Evolutionary conservation across 1,140 invertebrate genomes (phyloP).

Genomic region (Nephila pilipes): DNA sequence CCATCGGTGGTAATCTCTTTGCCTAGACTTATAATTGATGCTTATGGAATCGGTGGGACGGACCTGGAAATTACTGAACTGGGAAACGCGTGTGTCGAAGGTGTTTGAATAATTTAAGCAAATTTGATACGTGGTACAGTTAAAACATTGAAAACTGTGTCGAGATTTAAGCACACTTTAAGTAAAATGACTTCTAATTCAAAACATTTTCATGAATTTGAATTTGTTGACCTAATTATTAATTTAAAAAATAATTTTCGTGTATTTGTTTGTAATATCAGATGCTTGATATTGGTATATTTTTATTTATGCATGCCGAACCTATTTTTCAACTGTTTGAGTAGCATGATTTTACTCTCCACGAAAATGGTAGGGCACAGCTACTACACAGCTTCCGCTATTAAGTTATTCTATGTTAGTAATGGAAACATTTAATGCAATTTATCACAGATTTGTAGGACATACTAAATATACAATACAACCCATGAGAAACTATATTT

Average conservation of each 20-base stretch:
- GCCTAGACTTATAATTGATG: not conserved
- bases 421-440: too few species aligned
- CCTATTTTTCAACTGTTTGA: too few species aligned
- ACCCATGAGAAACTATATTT: too few species aligned
- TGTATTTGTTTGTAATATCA: not conserved
- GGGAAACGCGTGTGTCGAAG: not conserved
- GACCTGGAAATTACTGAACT: not conserved
- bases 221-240: not conserved
- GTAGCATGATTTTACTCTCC: too few species aligned
- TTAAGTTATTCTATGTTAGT: too few species aligned
- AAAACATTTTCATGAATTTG: not conserved
- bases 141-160: not conserved
- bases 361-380: too few species aligned
- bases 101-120: not conserved
- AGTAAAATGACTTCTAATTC: not conserved
- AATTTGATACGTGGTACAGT: not conserved
- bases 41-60: not conserved
- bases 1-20: not conserved
- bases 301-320: too few species aligned
- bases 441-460: too few species aligned
- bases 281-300: too few species aligned
- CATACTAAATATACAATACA: too few species aligned
- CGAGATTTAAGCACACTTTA: not conserved
- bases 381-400: too few species aligned
- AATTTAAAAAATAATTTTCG: not conserved